Evolutionary conservation across 2,888 invertebrate genomes (phyloP).

Genomic region (Eristalis intricaria): DNA sequence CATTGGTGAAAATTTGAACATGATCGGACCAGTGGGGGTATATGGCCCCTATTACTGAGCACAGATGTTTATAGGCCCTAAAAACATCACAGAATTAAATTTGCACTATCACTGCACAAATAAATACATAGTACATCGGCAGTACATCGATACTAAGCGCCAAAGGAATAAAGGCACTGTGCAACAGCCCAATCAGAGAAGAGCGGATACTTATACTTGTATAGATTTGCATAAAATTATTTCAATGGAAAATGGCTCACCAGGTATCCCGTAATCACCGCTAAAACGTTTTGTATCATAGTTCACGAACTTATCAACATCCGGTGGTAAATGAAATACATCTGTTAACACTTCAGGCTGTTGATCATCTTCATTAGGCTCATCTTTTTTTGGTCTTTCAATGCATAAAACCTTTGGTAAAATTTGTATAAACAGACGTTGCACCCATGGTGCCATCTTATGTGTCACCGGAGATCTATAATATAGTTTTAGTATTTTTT

Average conservation of each 20-base stretch:
- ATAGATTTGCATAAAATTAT: too few species aligned
- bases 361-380: constrained; percentile 84
- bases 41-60: too few species aligned
- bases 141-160: too few species aligned
- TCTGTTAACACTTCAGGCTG: constrained; percentile 88
- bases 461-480: constrained; percentile 93
- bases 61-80: too few species aligned
- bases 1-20: too few species aligned
- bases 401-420: constrained; percentile 94
- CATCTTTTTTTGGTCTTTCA: constrained; percentile 92
- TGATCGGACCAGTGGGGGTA: too few species aligned
- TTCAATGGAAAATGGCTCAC: constrained; percentile 75
- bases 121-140: too few species aligned
- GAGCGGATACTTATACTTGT: too few species aligned
- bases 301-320: constrained; percentile 85
- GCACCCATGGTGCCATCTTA: constrained; percentile 95
- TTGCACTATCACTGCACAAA: too few species aligned
- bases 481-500: not conserved
- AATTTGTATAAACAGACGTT: constrained; percentile 91
- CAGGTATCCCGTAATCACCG: constrained; percentile 88
- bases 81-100: too few species aligned
- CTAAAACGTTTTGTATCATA: constrained; percentile 85
- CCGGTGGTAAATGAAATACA: constrained; percentile 87
- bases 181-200: too few species aligned
- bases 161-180: too few species aligned